A percentile compares a stretch with the other conserved stretches of the same genome.
These are phyloP conservation scores for Zaprionus obscuricornis DNA, from an alignment of 2,888 invertebrate genomes.

Conservation along the genomic window DNA sequence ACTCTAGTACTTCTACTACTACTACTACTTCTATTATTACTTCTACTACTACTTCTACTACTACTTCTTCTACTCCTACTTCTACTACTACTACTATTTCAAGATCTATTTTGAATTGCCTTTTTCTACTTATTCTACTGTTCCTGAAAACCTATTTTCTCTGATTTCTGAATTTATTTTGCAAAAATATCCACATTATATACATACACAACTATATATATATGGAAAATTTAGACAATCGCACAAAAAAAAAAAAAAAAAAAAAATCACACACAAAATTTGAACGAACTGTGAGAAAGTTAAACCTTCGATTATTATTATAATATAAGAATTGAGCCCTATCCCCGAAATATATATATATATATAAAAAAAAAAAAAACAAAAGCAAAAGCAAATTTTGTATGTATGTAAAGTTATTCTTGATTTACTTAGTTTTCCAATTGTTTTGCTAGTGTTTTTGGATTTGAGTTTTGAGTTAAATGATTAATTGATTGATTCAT, in stretches of 20 bases:
- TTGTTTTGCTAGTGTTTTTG: slow-evolving; percentile 54
- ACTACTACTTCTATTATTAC: slow-evolving; percentile 4
- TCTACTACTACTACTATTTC: slow-evolving; percentile 38
- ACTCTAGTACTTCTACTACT: slow-evolving; percentile 26
- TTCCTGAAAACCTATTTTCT: slow-evolving; percentile 38
- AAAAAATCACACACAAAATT: slow-evolving; percentile 63
- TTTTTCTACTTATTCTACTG: slow-evolving; percentile 36
- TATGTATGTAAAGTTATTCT: slow-evolving; percentile 71
- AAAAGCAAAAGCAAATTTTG: slow-evolving; percentile 40
- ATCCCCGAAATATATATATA: too few species aligned
- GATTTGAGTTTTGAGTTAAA: slow-evolving; percentile 13
- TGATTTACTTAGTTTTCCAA: slow-evolving; percentile 41
- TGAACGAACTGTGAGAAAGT: slow-evolving; percentile 45
- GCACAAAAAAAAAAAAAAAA: too few species aligned
- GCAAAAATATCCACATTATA: slow-evolving; percentile 63
- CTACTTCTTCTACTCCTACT: slow-evolving; percentile 7
- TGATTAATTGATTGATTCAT: too few species aligned
- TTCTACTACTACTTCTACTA: slow-evolving; percentile 19
- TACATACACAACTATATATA: slow-evolving; percentile 65
- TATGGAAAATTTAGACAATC: slow-evolving; percentile 56
- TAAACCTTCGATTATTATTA: slow-evolving; percentile 33
- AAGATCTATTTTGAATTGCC: slow-evolving; percentile 57
- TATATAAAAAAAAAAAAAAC: slow-evolving; percentile 10
- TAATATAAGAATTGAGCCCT: slow-evolving; percentile 57
- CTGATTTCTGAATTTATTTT: slow-evolving; percentile 66